Base-by-base conservation (phyloP, 2,888 invertebrate genomes). In the Melinaea menophilus region DNA sequence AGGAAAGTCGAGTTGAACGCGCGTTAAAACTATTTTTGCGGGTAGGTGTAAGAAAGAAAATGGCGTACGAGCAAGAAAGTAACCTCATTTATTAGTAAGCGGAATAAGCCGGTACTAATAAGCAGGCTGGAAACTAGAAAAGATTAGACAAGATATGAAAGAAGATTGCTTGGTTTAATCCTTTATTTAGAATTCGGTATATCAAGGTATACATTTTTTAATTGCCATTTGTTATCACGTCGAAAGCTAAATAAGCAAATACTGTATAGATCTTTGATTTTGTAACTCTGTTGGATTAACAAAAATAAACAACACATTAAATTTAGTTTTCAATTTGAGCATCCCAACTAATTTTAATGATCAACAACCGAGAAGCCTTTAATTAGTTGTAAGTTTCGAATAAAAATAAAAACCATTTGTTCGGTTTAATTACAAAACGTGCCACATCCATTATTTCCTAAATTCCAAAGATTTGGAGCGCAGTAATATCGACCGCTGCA, bases 71-170 rank as follows among this genome's bases (percentile, higher is more conserved):
- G 41, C 11, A 41, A 41, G 41, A 41, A 41, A 9, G 9, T 41
- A 71, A 74, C 71, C 72, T 65, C 78, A 74, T 79, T 82, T 80
- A 82, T 78, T 78, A 76, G 74, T 74, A 69, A 77, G 70, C 75
- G 76, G 73, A 76, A 22, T 22, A 22, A 78, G 76, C 73, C 71
- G 69, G 74, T 70, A 73, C 74, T 82, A 82, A 82, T 81, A 81
- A 81, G 77, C 71, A 61, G 55, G 65, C 70, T 58, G 60, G 69
- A 72, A 77, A 72, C 73, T 74, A 72, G 73, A 73, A 73, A 76
- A 66, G 71, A 69, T 63, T 66, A 65, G 69, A 68, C 62, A 59
- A 58, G 62, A 70, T 63, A 64, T 62, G 46, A 51, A 63, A 59
- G 47, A 64, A 67, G 62, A 67, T 65, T 61, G 61, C 56, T 54